A percentile compares a stretch with the other conserved stretches of the same genome.
phyloP scores from a whole-genome alignment of 1,140 invertebrate genomes.

The Drosophila novamexicana region DNA sequence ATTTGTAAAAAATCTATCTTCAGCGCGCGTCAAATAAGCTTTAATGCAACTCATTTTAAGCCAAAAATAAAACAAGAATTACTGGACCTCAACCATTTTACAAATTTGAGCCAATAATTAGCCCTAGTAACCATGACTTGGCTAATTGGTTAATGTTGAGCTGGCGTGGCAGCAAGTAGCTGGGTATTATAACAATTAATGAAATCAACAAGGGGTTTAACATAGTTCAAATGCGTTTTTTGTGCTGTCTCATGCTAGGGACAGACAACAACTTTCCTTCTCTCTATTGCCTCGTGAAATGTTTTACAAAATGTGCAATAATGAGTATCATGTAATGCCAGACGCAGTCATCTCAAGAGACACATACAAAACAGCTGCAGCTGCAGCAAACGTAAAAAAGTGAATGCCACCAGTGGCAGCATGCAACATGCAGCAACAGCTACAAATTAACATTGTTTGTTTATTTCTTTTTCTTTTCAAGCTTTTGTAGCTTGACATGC shows the following conservation, averaged over 20 bases:
- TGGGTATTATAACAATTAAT: conserved; percentile 74
- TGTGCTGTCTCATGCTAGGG: conserved; percentile 63
- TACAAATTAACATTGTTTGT: conserved; percentile 64
- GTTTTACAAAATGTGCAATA: conserved; percentile 61
- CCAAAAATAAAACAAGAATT: background rate
- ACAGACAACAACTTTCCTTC: conserved; percentile 50
- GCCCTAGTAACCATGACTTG: conserved; percentile 61
- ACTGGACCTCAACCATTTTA: background rate
- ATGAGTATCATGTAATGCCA: conserved; percentile 74
- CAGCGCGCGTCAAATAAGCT: background rate
- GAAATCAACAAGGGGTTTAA: conserved; percentile 57
- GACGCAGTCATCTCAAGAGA: conserved; percentile 43
- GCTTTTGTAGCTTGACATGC: conserved; percentile 53
- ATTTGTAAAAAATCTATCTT: background rate
- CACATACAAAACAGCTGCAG: conserved; percentile 32
- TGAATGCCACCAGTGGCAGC: conserved; percentile 34
- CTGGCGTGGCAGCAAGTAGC: conserved; percentile 61
- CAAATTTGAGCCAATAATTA: conserved; percentile 30
- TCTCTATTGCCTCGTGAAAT: conserved; percentile 19
- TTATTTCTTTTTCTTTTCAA: conserved; percentile 30
- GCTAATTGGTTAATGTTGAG: conserved; percentile 65
- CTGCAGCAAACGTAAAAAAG: conserved; percentile 41
- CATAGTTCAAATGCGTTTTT: conserved; percentile 39
- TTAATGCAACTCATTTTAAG: background rate
- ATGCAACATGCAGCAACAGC: conserved; percentile 40